Evolutionary conservation across 2,113 vertebrate species (phyloP).

Genomic region (Macquaria ambigua): DNA sequence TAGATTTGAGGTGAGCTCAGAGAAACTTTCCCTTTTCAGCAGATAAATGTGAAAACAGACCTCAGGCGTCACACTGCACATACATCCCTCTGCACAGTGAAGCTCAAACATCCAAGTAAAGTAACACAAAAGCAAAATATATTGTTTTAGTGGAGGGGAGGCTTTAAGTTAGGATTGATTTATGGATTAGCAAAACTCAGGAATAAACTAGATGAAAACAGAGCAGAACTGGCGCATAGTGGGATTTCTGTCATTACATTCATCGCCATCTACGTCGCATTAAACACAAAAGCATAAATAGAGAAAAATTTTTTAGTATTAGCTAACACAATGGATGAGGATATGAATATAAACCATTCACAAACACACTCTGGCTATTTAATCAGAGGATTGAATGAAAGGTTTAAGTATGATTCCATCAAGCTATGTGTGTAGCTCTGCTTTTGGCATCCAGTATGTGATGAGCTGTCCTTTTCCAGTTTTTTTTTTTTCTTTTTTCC

Average conservation of each 20-base stretch:
- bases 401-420: conserved; percentile 13
- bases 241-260: neutral
- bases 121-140: too few species aligned
- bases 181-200: neutral
- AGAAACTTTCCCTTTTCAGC: too few species aligned
- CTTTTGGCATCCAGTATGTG: conserved; percentile 13
- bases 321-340: neutral
- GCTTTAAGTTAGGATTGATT: neutral
- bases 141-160: neutral
- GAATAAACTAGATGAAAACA: neutral
- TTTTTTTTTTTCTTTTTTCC: neutral
- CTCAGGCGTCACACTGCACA: neutral
- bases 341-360: neutral
- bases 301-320: too few species aligned
- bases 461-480: conserved; percentile 25
- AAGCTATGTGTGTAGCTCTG: conserved; percentile 10
- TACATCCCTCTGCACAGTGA: neutral
- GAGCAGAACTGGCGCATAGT: neutral
- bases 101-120: neutral
- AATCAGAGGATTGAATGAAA: neutral
- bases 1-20: too few species aligned
- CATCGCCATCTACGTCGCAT: neutral
- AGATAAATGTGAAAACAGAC: neutral
- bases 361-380: neutral
- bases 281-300: neutral